A percentile compares a stretch with the other conserved stretches of the same genome.
Conservation (phyloP, 1,140 invertebrate species). For the Bombus consobrinus region DNA sequence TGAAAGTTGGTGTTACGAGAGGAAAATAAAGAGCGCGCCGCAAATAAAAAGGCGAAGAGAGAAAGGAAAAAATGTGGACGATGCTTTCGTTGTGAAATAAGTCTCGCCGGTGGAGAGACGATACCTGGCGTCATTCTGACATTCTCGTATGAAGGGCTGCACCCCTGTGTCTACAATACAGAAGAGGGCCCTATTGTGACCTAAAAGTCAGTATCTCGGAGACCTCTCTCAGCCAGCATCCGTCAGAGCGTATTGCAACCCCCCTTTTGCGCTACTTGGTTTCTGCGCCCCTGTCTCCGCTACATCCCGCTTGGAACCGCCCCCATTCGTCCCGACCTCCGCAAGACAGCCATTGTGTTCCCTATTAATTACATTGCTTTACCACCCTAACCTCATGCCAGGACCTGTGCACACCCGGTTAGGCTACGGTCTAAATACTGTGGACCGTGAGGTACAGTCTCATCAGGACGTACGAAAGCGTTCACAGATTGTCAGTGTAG, state of each 20-base stretch:
- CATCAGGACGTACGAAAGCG: slow-evolving; percentile 49
- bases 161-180: slow-evolving; percentile 54
- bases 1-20: slow-evolving; percentile 20
- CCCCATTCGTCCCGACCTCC: slow-evolving; percentile 66
- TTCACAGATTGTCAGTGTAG: slow-evolving; percentile 59
- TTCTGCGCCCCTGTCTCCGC: slow-evolving; percentile 44
- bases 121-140: slow-evolving; percentile 40
- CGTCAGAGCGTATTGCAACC: slow-evolving; percentile 73
- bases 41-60: neutral
- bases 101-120: slow-evolving; percentile 29
- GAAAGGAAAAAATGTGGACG: slow-evolving; percentile 5
- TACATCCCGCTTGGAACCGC: slow-evolving; percentile 49
- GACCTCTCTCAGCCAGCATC: slow-evolving; percentile 71
- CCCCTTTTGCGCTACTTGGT: slow-evolving; percentile 58
- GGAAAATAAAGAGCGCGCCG: slow-evolving; percentile 2
- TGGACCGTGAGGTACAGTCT: slow-evolving; percentile 64
- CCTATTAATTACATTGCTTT: slow-evolving; percentile 77
- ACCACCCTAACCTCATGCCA: slow-evolving; percentile 30
- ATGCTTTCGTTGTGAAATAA: slow-evolving; percentile 50
- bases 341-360: slow-evolving; percentile 76
- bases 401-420: slow-evolving; percentile 55
- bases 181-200: slow-evolving; percentile 71
- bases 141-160: slow-evolving; percentile 43
- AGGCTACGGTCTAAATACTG: slow-evolving; percentile 72
- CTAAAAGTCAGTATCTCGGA: slow-evolving; percentile 71